Evolutionary conservation across 2,797 vertebrate genomes (phyloP), one percentile per base, ranked within the genome.

Genomic region (Crax fasciolata): DNA sequence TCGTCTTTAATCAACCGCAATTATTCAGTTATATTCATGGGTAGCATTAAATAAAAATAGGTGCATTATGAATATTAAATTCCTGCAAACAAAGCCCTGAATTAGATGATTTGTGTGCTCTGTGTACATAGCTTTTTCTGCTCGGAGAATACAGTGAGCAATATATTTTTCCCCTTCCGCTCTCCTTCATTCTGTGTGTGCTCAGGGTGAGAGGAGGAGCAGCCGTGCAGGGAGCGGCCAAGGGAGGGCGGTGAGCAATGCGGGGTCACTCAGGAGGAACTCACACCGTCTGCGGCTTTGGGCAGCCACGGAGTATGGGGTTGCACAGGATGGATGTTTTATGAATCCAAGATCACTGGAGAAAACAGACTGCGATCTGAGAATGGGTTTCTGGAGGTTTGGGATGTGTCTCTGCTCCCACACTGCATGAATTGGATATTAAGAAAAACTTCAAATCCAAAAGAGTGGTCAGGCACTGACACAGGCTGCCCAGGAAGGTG

Each of bases 21-120:
- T 98, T 97, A 97, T 94, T 93, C 97, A 96, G 85, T 95, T 93
- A 97, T 89, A 94, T 88, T 97, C 92, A 96, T 80, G 89, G 95
- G 83, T 96, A 97, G 94, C 95, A 92, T 90, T 96, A 97, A 92
- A 97, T 89, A 97, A 92, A 97, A 95, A 96, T 95, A 95, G 95
- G 96, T 97, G 88, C 78, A 62, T 95, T 96, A 95, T 96, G 91
- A 97, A 95, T 97, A 83, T 95, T 96, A 63, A 65, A 84, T 71
- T 75, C 61, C 86, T 84, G 88, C 87, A 95, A 95, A 95, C 88
- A 97, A 95, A 96, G 89, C 88, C 91, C 62, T 13, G 83, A 89
- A 93, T 94, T 94, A 96, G 95, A 97, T 96, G 93, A 94, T 94
- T 79, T 95, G 67, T 96, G 94, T 73, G 70, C 89, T 88, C 48